Base-by-base conservation (phyloP, 2,797 vertebrate species). In the Labeo calbasu region DNA sequence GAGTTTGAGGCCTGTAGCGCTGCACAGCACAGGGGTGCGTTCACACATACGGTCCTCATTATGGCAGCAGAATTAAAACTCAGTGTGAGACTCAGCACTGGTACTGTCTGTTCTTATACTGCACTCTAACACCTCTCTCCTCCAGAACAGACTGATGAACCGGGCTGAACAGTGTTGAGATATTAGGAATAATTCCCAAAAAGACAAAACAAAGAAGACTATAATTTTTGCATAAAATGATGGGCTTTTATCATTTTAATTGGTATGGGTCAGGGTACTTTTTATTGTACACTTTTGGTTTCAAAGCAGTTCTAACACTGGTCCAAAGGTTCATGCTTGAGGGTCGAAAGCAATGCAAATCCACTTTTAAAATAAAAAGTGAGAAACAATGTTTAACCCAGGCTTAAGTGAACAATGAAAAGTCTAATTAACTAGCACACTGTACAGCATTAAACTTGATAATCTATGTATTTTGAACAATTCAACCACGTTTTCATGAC, bases 1-100 rank as follows among this genome's bases (percentile, higher is more conserved):
- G 85, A 71, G 86, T 77, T 81, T 12, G 71, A 88, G 66, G 32
- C 84, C 82, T 82, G 77, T 50, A 51, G 82, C 0, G 73, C 25
- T 32, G 79, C 68, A 85, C 77, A 87, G 77, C 76, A 59, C 84
- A 85, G 66, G 75, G 84, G 85, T 82, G 87, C 79, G 70, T 85
- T 86, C 83, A 86, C 87, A 88, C 87, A 90, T 87, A 87, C 85
- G 86, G 84, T 84, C 77, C 87, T 85, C 86, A 86, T 89, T 88
- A 88, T 84, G 84, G 71, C 71, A 85, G 66, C 88, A 87, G 86
- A 84, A 87, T 88, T 87, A 88, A 89, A 88, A 84, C 85, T 72
- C 87, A 81, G 87, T 72, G 70, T 88, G 89, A 79, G 86, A 11
- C 68, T 78, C 59, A 85, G 77, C 23, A 2, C 59, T 71, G n/a